Evolutionary conservation across 2,797 vertebrate species (phyloP), one percentile per base, ranked within the genome.

Genomic region (Tiaroga cobitis): DNA sequence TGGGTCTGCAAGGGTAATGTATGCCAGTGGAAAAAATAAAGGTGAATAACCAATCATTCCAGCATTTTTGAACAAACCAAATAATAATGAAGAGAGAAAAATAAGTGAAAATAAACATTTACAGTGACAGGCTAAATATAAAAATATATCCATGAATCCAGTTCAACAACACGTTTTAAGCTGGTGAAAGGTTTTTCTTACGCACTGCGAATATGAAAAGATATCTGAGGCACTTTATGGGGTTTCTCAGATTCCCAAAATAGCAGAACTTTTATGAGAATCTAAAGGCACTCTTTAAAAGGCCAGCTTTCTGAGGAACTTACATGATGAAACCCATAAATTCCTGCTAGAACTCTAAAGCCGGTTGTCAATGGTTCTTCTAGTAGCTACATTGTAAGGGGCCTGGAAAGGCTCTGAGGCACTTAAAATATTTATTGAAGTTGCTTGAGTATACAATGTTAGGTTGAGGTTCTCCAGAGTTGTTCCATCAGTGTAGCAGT

Each of bases 1-100:
- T 97, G 93, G 72, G 95, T 95, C 98, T 99, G 96, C 82, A 95
- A 95, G 92, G 75, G 75, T 87, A 86, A 39, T 15, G 15, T 73
- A 73, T 67, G 18, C 24, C 61, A 69, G 63, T 21, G 18, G 46
- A 49, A 68, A 19, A 67, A 76, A 68, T 19, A 67, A 63, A 46
- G 3, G 8, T 65, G 10, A 79, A 63, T 43, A 39, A 29, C 5
- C 54, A 26, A 26, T 24, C 18, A 54, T 43, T 59, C 26, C 16
- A 39, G 49, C 21, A 21, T 37, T 65, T 43, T 26, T 79, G 69
- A 69, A 76, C 26, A 86, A 63, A 92, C 39, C 2, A 32, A 68
- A 43, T 85, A 8, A 3, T 61, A 6, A 87, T 16, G 16, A 61
- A 21, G 49, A 79, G n/a, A 63, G 21, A 63, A 63, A 61, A 78